These are phyloP conservation scores for Myzus persicae DNA, from an alignment of 1,140 invertebrate genomes.

Conservation along the genomic window DNA sequence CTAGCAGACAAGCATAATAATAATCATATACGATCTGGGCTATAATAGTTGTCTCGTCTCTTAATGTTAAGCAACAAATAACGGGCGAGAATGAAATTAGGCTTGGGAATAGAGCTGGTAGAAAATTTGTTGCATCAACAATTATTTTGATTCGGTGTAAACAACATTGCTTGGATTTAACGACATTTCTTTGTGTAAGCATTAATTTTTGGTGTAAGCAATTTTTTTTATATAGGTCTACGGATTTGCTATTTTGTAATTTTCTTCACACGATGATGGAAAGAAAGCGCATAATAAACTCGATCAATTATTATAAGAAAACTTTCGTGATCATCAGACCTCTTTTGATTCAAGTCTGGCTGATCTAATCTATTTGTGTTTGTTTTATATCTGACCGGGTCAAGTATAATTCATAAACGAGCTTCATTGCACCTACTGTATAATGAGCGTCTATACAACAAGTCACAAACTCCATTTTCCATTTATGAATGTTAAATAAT, in stretches of 20 bases:
- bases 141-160: not conserved
- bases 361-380: not conserved
- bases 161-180: not conserved
- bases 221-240: not conserved
- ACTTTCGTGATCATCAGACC: not conserved
- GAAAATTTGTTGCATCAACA: not conserved
- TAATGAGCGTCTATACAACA: not conserved
- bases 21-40: not conserved
- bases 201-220: not conserved
- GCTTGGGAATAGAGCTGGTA: not conserved
- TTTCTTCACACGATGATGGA: not conserved
- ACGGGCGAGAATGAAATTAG: not conserved
- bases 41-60: not conserved
- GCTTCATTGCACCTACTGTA: not conserved
- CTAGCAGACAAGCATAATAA: not conserved
- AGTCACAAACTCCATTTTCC: not conserved
- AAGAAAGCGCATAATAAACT: not conserved
- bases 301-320: not conserved
- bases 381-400: not conserved
- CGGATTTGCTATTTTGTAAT: not conserved
- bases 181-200: not conserved
- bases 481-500: not conserved
- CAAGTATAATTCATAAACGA: not conserved
- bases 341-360: not conserved
- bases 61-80: not conserved